Evolutionary conservation across 2,797 vertebrate species (phyloP).

Genomic region (Sebastes taczanowskii): DNA sequence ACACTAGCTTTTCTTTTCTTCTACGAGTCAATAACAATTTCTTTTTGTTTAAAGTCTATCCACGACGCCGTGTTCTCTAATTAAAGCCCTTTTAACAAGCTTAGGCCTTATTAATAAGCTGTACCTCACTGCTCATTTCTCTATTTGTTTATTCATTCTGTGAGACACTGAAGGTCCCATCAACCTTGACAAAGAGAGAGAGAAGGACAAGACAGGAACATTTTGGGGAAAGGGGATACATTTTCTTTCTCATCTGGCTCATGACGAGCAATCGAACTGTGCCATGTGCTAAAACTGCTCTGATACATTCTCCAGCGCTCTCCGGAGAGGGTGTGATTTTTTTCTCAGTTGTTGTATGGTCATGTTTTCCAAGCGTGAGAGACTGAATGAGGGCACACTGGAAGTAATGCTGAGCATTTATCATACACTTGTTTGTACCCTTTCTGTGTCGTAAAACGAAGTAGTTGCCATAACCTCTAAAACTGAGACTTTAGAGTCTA

Average conservation of each 20-base stretch:
- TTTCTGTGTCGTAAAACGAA: background rate
- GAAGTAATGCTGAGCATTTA: background rate
- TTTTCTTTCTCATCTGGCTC: constrained; percentile 33
- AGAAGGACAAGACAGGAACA: background rate
- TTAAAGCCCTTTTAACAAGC: constrained; percentile 36
- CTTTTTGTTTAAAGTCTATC: constrained; percentile 10
- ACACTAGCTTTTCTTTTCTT: background rate
- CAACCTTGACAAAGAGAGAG: background rate
- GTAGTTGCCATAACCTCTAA: background rate
- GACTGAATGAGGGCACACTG: background rate
- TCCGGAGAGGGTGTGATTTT: constrained; percentile 13
- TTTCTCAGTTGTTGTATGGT: constrained; percentile 12
- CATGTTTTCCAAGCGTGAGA: constrained; percentile 15
- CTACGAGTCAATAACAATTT: constrained; percentile 19
- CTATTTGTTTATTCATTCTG: constrained; percentile 9
- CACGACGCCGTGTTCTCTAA: background rate
- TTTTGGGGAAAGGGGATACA: background rate
- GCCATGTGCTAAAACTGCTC: constrained; percentile 23
- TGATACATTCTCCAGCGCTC: constrained; percentile 30
- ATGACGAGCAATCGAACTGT: background rate
- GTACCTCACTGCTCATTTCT: constrained; percentile 12
- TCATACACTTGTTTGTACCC: background rate
- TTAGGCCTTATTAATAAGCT: constrained; percentile 16
- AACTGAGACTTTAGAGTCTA: background rate
- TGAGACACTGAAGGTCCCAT: background rate